Percentiles rank a stretch among this genome's conserved stretches.
phyloP scores from a whole-genome alignment of 2,888 invertebrate species.

The Nudaria mundana region DNA sequence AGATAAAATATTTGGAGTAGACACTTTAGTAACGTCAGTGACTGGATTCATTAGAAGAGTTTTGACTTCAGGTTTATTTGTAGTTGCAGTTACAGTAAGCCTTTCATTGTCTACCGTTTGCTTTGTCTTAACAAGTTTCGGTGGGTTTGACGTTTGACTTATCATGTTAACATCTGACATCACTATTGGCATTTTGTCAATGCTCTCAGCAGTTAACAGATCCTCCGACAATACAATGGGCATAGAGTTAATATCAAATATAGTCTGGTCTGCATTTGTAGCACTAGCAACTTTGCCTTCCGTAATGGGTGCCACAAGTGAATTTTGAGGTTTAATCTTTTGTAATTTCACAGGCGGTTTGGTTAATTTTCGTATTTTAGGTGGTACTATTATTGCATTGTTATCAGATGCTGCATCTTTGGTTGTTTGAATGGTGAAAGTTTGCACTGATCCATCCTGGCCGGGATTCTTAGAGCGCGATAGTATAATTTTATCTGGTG shows the following conservation, averaged over 20 bases:
- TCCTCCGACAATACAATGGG: constrained; percentile 88
- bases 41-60: constrained; percentile 63
- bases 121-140: constrained; percentile 60
- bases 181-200: constrained; percentile 85
- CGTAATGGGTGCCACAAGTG: constrained; percentile 45
- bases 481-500: constrained; percentile 67
- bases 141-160: constrained; percentile 48
- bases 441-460: constrained; percentile 64
- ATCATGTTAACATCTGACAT: constrained; percentile 72
- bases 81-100: constrained; percentile 40
- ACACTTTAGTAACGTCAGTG: constrained; percentile 55
- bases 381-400: constrained; percentile 66
- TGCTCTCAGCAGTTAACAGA: constrained; percentile 84
- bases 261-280: constrained; percentile 57
- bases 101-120: constrained; percentile 56
- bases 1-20: constrained; percentile 74
- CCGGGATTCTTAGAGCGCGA: constrained; percentile 55
- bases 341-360: constrained; percentile 60
- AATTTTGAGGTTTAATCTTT: constrained; percentile 58
- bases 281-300: constrained; percentile 46
- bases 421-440: constrained; percentile 67
- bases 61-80: constrained; percentile 61
- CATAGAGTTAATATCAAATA: constrained; percentile 89
- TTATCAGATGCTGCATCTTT: constrained; percentile 55
- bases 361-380: constrained; percentile 59